Evolutionary conservation across 2,888 invertebrate genomes (phyloP), one percentile per base, ranked within the genome.

Genomic region (Drosophila kuntzei): DNA sequence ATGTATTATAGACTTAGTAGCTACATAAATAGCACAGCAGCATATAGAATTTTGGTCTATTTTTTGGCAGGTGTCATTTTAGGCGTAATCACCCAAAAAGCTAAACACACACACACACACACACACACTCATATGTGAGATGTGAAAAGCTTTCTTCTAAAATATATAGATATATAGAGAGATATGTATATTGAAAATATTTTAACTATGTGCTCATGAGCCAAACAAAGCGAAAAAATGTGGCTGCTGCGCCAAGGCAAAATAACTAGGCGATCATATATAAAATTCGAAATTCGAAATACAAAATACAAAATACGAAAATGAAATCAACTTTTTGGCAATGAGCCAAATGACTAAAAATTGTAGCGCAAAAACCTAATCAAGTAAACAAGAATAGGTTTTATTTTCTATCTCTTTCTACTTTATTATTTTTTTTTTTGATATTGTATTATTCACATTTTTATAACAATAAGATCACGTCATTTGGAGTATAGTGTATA

Each of bases 51-150:
- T 27, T 50, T 66, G 29, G 44, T 73, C 51, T 80, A 66, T 64
- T 72, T 80, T 76, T 80, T 89, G 87, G 81, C 85, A 85, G 89
- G 87, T 85, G 85, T 89, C 89, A 87, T 87, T 73, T 79, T 60
- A 60, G 62, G 65, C 58, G 58, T 64, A 71, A 65, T 71, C 53
- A 34, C 14, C 44, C 44, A 59, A 51, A 67, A 50, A 74, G 55
- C 72, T 59, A 36, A 34, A 36, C 14, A 55, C 27, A 39, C 27
- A 58, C 29, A 51, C 41, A 55, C n/a, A 47, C 8, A 50, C 7
- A 25, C 49, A 32, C 25, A 41, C 12, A 32, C 25, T 36, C 12
- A 55, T 25, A 47, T 55, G 37, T 18, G 27, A 20, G 37, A 34
- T 43, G 18, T 32, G 60, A 44, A 62, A 51, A 86, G 83, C 89